Percentiles rank a stretch among this genome's conserved stretches.
phyloP scores from a whole-genome alignment of 2,113 vertebrate genomes.

The Condylura cristata region DNA sequence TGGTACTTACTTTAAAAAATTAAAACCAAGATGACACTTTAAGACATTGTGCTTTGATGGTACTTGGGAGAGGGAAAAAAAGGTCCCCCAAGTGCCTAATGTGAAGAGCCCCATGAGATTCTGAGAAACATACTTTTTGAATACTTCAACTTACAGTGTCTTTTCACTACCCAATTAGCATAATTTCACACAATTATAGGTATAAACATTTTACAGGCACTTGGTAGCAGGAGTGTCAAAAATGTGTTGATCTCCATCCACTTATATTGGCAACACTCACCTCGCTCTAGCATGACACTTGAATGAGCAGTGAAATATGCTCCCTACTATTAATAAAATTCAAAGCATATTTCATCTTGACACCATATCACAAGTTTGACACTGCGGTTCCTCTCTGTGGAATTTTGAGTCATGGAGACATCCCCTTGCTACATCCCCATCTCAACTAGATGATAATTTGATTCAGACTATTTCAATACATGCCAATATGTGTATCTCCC shows the following conservation, averaged over 20 bases:
- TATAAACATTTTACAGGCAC: constrained; percentile 86
- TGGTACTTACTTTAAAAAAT: constrained; percentile 79
- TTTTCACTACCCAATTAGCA: constrained; percentile 85
- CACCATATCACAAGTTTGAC: constrained; percentile 79
- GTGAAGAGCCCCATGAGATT: constrained; percentile 83
- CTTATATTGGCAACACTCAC: constrained; percentile 76
- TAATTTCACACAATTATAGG: constrained; percentile 86
- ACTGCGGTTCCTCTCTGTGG: constrained; percentile 74
- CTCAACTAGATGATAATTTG: constrained; percentile 79
- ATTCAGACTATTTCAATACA: constrained; percentile 79
- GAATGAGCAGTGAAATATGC: constrained; percentile 73
- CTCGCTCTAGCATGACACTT: constrained; percentile 75
- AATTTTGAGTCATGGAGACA: constrained; percentile 77
- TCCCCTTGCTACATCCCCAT: constrained; percentile 70
- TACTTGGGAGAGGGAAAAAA: constrained; percentile 75
- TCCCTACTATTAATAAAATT: constrained; percentile 69
- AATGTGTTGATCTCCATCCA: constrained; percentile 83
- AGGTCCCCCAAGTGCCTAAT: constrained; percentile 75
- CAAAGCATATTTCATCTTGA: constrained; percentile 79
- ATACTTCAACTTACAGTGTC: constrained; percentile 84
- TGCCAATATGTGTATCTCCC: constrained; percentile 64
- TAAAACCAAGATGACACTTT: constrained; percentile 82
- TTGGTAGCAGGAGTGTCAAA: constrained; percentile 82
- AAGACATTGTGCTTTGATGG: constrained; percentile 77
- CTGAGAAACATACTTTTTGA: constrained; percentile 85